Base-by-base conservation (phyloP, 1,140 invertebrate genomes). In the Cepaea nemoralis region DNA sequence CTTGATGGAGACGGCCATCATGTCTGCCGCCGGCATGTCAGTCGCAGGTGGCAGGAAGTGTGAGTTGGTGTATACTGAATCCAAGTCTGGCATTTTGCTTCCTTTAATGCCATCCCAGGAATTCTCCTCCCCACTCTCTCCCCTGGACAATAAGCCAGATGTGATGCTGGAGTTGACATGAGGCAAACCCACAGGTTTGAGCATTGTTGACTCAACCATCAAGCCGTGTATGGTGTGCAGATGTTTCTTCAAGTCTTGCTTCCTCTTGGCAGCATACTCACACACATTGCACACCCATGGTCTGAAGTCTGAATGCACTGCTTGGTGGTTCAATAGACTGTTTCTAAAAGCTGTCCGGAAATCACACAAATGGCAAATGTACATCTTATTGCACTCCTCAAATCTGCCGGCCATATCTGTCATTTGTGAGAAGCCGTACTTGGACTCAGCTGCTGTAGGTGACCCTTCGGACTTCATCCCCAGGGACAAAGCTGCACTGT, bases 201-300 rank as follows among this genome's bases (percentile, higher is more conserved):
- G 31, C 63, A 78, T 63, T 27, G 80, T 59, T 19, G 83, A 83
- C 24, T 83, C 83, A 8, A 83, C 83, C 48, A 83, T 73, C 79
- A 83, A 45, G 19, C 82, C 83, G 39, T 86, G 85, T 37, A 83
- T 82, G 0, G 84, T 82, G 66, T 85, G 82, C 40, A 85, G 50
- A 40, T 86, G 85, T 63, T 86, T 86, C 31, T 85, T 85, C 27
- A 86, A 79, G 75, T 86, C 85, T 59, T 83, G 81, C 59, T 85
- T 83, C 16, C 85, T 55, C 77, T 86, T 86, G 35, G 85, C 85
- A 12, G 84, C 85, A 74, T 86, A 86, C 45, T 84, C 83, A 80
- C 85, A 86, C 37, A 85, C 75, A 39, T 82, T 73, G 48, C 85
- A 86, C 16, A 81, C 75, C 77, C 83, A 86, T 0, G 85, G 85